A percentile compares a stretch with the other conserved stretches of the same genome.
Evolutionary conservation across 1,140 invertebrate genomes (phyloP).

Genomic region (Drosophila subpulchrella): DNA sequence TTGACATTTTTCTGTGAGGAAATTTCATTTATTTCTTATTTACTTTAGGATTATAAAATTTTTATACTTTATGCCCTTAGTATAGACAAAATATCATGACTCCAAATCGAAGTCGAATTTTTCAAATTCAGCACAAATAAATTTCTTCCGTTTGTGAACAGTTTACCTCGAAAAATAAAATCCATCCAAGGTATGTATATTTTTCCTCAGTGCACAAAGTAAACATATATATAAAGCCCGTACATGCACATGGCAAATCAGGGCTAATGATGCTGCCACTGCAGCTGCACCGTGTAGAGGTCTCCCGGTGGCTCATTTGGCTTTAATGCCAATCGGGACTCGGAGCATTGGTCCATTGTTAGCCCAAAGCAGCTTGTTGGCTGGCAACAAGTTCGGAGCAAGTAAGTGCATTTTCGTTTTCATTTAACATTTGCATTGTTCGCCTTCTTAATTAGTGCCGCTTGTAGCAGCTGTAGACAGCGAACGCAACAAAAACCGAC

Average conservation of each 20-base stretch:
- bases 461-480: conserved; percentile 31
- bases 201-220: conserved; percentile 6
- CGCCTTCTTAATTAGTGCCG: conserved; percentile 56
- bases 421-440: conserved; percentile 59
- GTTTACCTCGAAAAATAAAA: no score
- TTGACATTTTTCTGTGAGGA: no score
- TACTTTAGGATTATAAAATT: no score
- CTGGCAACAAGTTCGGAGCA: conserved; percentile 43
- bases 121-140: no score
- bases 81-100: no score
- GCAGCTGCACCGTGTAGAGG: conserved; percentile 20
- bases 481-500: conserved; percentile 10
- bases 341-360: conserved; percentile 16
- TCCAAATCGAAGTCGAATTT: no score
- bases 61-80: no score
- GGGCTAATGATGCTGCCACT: conserved; percentile 52
- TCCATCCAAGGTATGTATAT: neutral
- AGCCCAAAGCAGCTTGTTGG: conserved; percentile 2
- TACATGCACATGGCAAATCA: conserved; percentile 33
- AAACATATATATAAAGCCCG: conserved; percentile 6
- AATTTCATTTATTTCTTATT: no score
- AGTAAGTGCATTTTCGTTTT: conserved; percentile 45
- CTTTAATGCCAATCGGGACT: conserved; percentile 58
- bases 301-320: conserved; percentile 60
- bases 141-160: no score